Conservation (phyloP, 2,797 vertebrate species). For the Leucoraja ocellata region DNA sequence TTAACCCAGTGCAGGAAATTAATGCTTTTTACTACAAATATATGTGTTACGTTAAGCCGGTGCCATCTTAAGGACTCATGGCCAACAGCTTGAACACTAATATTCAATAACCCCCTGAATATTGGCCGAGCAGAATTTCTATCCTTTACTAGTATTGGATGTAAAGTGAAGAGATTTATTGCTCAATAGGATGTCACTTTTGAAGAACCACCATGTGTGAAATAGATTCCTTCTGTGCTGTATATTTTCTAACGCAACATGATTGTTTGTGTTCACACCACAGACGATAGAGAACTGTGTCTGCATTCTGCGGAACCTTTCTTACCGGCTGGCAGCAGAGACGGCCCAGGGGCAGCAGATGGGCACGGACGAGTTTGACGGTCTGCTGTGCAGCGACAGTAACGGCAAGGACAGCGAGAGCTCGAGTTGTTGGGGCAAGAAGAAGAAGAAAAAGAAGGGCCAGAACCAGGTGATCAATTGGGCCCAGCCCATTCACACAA, state of each 20-base stretch:
- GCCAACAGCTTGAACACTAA: not conserved
- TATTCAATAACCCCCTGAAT: not conserved
- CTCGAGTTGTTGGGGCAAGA: conserved; percentile 98
- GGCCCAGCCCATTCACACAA: no score
- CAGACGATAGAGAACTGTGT: conserved; percentile 99
- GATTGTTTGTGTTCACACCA: conserved; percentile 41
- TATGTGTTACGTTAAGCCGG: no score
- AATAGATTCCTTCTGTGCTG: not conserved
- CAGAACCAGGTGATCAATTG: conserved; percentile 77
- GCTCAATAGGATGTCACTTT: not conserved
- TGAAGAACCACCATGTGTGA: not conserved
- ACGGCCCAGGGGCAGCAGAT: conserved; percentile 97
- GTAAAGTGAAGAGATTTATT: not conserved
- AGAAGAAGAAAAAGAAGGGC: conserved; percentile 99
- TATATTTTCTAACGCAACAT: not conserved
- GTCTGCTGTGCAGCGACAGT: conserved; percentile 83
- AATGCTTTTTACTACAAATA: not conserved
- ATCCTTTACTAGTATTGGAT: not conserved
- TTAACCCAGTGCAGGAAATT: not conserved
- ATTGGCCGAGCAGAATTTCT: not conserved
- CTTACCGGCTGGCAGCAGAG: conserved; percentile 93
- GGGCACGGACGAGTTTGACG: conserved; percentile 89
- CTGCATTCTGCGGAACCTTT: conserved; percentile 98
- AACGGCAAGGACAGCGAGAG: conserved; percentile 86
- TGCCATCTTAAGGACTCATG: not conserved